Conservation (phyloP, 2,888 invertebrate genomes). For the Catocala sponsa region DNA sequence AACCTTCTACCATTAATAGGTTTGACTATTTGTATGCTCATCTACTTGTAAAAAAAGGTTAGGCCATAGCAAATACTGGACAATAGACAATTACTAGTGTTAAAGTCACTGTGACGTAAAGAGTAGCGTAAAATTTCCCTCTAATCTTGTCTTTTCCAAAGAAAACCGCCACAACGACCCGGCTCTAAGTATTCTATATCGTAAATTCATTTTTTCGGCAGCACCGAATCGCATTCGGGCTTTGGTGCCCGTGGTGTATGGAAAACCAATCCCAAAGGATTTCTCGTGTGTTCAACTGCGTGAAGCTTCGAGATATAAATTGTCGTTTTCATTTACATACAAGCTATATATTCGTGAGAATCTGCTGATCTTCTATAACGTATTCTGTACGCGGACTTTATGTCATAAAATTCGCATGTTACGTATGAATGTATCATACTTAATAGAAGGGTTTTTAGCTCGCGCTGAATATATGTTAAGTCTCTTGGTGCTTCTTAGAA, state of each 20-base stretch:
- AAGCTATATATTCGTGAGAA: slow-evolving; percentile 27
- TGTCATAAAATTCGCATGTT: slow-evolving; percentile 10
- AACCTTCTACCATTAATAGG: too few relatives aligned
- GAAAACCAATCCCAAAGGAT: slow-evolving; percentile 46
- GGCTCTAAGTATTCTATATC: slow-evolving; percentile 6
- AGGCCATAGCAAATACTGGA: too few relatives aligned
- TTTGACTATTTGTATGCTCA: too few relatives aligned
- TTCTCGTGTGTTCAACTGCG: slow-evolving; percentile 32
- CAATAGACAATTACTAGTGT: too few relatives aligned
- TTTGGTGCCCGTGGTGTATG: slow-evolving; percentile 19
- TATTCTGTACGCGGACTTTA: slow-evolving; percentile 35
- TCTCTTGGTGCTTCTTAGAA: too few relatives aligned
- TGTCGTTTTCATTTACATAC: slow-evolving; percentile 41
- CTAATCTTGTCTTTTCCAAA: not conserved
- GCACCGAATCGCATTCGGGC: slow-evolving; percentile 9
- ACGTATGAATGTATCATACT: not conserved
- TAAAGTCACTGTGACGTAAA: too few relatives aligned
- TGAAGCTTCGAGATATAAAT: slow-evolving; percentile 36
- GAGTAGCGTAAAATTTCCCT: not conserved
- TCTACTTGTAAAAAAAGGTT: too few relatives aligned
- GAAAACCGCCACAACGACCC: not conserved
- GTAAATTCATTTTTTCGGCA: slow-evolving; percentile 8
- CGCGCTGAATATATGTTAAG: too few relatives aligned
- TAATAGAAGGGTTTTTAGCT: not conserved
- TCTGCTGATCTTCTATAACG: slow-evolving; percentile 41